Percentiles rank a stretch among this genome's conserved stretches.
phyloP scores from a whole-genome alignment of 2,797 vertebrate genomes.

The Cephalopachus bancanus region DNA sequence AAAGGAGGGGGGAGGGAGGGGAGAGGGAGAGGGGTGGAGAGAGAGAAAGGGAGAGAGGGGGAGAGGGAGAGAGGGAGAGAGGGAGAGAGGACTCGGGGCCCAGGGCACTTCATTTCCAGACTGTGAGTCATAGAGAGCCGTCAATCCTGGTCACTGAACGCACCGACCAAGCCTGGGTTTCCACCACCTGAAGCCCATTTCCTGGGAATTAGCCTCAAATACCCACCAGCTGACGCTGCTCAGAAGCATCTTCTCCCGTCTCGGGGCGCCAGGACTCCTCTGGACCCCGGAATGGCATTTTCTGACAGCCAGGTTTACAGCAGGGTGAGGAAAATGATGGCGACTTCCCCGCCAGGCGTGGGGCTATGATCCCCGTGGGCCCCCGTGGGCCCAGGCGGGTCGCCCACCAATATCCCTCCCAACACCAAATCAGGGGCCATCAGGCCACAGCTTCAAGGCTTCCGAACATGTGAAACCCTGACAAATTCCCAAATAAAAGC shows the following conservation, averaged over 20 bases:
- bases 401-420: slow-evolving; percentile 73
- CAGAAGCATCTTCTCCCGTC: slow-evolving; percentile 42
- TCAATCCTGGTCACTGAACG: background rate
- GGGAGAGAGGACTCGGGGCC: background rate
- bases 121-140: slow-evolving; percentile 70
- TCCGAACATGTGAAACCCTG: slow-evolving; percentile 72
- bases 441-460: slow-evolving; percentile 71
- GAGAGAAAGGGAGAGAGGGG: background rate
- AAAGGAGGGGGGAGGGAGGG: no score
- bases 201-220: slow-evolving; percentile 68
- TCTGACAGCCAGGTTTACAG: slow-evolving; percentile 59
- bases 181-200: slow-evolving; percentile 77
- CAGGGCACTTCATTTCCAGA: slow-evolving; percentile 73
- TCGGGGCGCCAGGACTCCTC: background rate
- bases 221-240: slow-evolving; percentile 49
- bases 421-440: slow-evolving; percentile 75
- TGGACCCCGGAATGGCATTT: slow-evolving; percentile 58
- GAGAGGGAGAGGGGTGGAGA: no score
- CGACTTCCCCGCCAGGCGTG: slow-evolving; percentile 21
- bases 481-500: slow-evolving; percentile 80
- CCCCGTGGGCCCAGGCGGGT: slow-evolving; percentile 39
- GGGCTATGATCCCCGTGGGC: slow-evolving; percentile 31
- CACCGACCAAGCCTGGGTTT: background rate
- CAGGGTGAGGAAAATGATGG: slow-evolving; percentile 50
- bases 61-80: background rate